phyloP scores from a whole-genome alignment of 2,888 invertebrate species.

The Tetranychus truncatus region DNA sequence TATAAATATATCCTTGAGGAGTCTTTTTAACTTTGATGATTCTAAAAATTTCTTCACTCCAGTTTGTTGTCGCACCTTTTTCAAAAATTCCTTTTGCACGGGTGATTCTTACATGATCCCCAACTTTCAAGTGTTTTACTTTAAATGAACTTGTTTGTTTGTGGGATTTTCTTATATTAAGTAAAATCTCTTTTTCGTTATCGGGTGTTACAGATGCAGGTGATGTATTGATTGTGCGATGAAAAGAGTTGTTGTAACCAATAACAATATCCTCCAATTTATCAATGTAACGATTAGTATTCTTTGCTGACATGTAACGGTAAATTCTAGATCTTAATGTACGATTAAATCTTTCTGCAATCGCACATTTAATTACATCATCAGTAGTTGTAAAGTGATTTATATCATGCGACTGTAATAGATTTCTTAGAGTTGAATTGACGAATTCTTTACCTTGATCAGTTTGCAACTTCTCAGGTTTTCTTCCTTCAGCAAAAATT shows the following conservation, averaged over 20 bases:
- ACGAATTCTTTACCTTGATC: slow-evolving; percentile 26
- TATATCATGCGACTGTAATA: slow-evolving; percentile 5
- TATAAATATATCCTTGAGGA: background rate
- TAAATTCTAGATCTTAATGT: slow-evolving; percentile 28
- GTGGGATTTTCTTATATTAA: too few relatives aligned
- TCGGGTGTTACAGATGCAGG: too few relatives aligned
- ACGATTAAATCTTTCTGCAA: slow-evolving; percentile 29
- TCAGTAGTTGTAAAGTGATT: slow-evolving; percentile 26
- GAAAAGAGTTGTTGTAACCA: background rate
- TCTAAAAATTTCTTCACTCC: background rate
- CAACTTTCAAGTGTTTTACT: too few relatives aligned
- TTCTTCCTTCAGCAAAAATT: background rate
- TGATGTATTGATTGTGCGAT: background rate
- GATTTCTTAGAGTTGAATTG: slow-evolving; percentile 16
- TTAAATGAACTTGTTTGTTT: too few relatives aligned
- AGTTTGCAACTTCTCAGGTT: slow-evolving; percentile 12
- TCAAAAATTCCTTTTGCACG: background rate
- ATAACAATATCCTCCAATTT: background rate
- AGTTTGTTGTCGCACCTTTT: background rate
- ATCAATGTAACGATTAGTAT: slow-evolving; percentile 19
- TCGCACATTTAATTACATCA: slow-evolving; percentile 28
- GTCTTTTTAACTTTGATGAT: background rate
- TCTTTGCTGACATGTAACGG: slow-evolving; percentile 26
- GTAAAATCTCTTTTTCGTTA: too few relatives aligned
- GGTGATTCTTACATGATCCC: background rate